Base-by-base conservation (phyloP, 2,888 invertebrate species). In the Sipha maydis region DNA sequence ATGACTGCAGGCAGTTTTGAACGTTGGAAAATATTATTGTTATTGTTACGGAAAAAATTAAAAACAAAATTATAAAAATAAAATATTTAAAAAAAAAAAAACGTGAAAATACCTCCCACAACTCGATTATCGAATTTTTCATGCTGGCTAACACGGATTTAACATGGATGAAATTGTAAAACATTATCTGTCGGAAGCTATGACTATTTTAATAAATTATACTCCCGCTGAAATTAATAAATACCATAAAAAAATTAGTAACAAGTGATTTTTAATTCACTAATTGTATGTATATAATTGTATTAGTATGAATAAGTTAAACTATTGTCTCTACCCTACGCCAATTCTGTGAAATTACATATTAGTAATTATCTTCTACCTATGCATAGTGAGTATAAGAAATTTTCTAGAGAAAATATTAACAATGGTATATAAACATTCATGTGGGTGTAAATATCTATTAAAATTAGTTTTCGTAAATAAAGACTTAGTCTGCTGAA, bases 1-100 rank as follows among this genome's bases (percentile, higher is more conserved):
- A 38, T 41, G 61, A 80, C 86, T 79, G 41, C 86, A 86, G 79
- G 86, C 86, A 56, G 73, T 80, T 79, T 79, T 38, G 71, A 71
- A 79, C 71, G 79, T 80, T 80, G 73, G 73, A 80, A 86, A 86
- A 73, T 79, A 73, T 80, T 73, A 21, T 56, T 38, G 34, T 78
- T 69, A 21, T 54, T 38, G 71, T 73, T 21, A 38, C 38, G 38
- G 79, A 73, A 56, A 80, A 86, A 48, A 86, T 86, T 73, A 86
- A 79, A 80, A 80, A 1, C 78, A 34, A 54, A 73, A 56, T 41
- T 56, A n/a, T 28, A 25, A 31, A 77, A 67, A 48, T 3, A 34
- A 77, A 67, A 48, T n/a, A n/a, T n/a, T n/a, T n/a, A n/a, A 69
- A 38, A 67, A 77, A 77, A 14, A 71, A 31, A 31, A 9, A 34